Percentiles rank a stretch among this genome's conserved stretches.
phyloP scores from a whole-genome alignment of 2,797 vertebrate species.

The Tragopan temminckii region DNA sequence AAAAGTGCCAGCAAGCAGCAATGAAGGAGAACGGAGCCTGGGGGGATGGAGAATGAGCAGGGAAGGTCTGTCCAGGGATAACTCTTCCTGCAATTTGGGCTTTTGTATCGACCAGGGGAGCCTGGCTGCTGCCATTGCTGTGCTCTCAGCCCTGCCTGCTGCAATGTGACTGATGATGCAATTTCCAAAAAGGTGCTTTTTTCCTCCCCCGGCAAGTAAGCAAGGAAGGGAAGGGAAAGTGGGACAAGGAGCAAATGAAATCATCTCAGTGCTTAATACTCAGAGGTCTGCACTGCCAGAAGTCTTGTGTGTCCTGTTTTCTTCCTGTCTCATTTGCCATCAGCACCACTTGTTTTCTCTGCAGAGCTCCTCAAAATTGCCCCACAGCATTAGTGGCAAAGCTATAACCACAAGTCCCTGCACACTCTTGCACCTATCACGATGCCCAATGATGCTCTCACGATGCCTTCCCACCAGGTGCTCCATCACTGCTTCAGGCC shows the following conservation, averaged over 20 bases:
- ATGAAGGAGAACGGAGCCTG: fast-evolving
- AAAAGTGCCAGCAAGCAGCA: not conserved
- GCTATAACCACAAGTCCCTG: not conserved
- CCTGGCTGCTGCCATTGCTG: not conserved
- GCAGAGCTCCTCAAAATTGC: not conserved
- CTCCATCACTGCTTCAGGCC: no score
- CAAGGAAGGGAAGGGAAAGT: not conserved
- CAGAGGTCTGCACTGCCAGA: not conserved
- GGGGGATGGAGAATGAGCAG: fast-evolving
- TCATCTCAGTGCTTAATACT: not conserved
- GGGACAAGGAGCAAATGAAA: not conserved
- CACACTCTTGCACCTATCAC: no score
- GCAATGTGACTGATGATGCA: not conserved
- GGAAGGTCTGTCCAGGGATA: not conserved
- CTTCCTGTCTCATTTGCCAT: not conserved
- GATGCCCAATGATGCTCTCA: fast-evolving
- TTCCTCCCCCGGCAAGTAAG: not conserved
- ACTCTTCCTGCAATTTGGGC: not conserved
- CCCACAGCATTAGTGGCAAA: not conserved
- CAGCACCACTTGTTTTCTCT: not conserved
- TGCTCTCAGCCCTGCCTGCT: not conserved
- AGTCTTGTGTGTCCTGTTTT: not conserved
- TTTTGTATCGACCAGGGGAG: not conserved
- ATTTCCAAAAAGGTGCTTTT: not conserved
- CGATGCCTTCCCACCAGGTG: no score